Base-by-base conservation (phyloP, 2,888 invertebrate genomes). In the Scaptomyza polygonia region DNA sequence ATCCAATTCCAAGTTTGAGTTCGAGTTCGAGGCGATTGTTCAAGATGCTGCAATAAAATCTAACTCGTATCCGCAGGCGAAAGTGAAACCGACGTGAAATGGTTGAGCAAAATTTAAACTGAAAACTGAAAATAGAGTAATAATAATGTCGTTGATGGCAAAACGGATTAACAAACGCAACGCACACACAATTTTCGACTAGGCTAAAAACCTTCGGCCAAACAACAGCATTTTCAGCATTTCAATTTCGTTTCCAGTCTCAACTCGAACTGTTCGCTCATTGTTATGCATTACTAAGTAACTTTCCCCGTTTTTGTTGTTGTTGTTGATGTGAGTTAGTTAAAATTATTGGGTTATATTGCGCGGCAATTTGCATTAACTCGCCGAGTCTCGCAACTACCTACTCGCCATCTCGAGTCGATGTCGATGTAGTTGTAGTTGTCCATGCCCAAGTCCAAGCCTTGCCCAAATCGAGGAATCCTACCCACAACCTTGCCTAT, bases 31-130 rank as follows among this genome's bases (percentile, higher is more conserved):
- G 48, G 51, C 72, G 90, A 89, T 89, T 89, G 89, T 89, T 88
- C 88, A 90, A 90, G 90, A 90, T 90, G 90, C 89, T 72, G 90
- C 89, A 90, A 90, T 90, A 90, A 90, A 90, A 84, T 88, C 89
- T 86, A 90, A 90, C 88, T 86, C 77, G 74, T 59, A 47, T 54
- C 32, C 70, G 68, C 54, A 63, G 48, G 32, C 25, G 71, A 71
- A 75, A 72, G 61, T 67, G 64, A 62, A 82, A 75, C 14, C 14
- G 36, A 14, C 34, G 63, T 54, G 57, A 63, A 66, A 61, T 48
- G 29, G 29, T 30, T 47, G 30, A 40, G 49, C n/a, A 40, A 36
- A 55, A 39, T 16, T 69, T 72, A 67, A 64, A 75, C n/a, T 61
- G 25, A 21, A 49, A 49, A 49, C 76, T 42, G 67, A 77, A 88